phyloP scores from a whole-genome alignment of 2,113 vertebrate genomes.

The Bujurquina vittata region DNA sequence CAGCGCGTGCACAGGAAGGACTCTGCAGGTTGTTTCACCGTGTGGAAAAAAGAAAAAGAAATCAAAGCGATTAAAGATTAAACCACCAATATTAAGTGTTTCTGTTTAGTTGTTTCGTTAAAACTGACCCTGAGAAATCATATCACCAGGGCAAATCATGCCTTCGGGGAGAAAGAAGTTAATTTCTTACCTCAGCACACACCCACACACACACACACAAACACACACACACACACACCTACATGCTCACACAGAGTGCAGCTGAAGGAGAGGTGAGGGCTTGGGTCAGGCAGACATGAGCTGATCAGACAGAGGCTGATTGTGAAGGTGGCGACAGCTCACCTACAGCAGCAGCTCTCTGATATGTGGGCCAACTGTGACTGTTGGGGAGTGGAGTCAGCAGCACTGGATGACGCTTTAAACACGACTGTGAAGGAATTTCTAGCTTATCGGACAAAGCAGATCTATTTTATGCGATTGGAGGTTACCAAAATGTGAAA shows the following conservation, averaged over 20 bases:
- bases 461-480: not conserved
- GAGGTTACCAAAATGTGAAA: not conserved
- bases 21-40: not conserved
- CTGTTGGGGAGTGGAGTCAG: not conserved
- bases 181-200: slow-evolving; percentile 52
- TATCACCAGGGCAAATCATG: slow-evolving; percentile 20
- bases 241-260: slow-evolving; percentile 10
- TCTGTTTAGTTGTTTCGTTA: slow-evolving; percentile 13
- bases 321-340: slow-evolving; percentile 62
- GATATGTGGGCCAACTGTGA: slow-evolving; percentile 14
- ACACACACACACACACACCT: slow-evolving; percentile 10
- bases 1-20: not conserved
- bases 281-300: slow-evolving; percentile 37
- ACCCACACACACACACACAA: slow-evolving; percentile 14
- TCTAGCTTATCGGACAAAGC: not conserved
- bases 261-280: slow-evolving; percentile 54
- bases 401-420: not conserved
- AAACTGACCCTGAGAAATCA: slow-evolving; percentile 30
- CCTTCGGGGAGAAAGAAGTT: slow-evolving; percentile 51
- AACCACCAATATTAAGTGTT: not conserved
- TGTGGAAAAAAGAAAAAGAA: not conserved
- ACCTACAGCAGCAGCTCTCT: slow-evolving; percentile 33
- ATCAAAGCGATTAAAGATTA: not conserved
- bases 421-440: not conserved
- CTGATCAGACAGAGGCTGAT: slow-evolving; percentile 61